Evolutionary conservation across 2,888 invertebrate species (phyloP), one percentile per base, ranked within the genome.

Genomic region (Phragmatobia fuliginosa): DNA sequence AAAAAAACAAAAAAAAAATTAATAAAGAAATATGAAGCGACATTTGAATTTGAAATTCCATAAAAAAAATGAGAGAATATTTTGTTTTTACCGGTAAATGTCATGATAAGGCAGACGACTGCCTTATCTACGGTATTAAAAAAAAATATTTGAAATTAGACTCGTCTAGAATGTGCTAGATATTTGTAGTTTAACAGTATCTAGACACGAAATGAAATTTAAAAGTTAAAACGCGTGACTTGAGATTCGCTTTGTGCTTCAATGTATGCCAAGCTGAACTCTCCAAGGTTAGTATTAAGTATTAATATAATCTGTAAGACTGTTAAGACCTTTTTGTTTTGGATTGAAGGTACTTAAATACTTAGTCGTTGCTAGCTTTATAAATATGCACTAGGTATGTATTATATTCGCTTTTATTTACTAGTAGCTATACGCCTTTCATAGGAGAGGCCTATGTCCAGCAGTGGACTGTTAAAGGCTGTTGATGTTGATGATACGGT

Each of bases 141-240:
- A 52, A 52, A 11, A n/a, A n/a, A n/a, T n/a, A 4, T 8, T 25
- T 14, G 52, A 52, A 52, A 52, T 25, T 52, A 52, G 52, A 14
- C 52, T 52, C 52, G 52, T 52, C 25, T 25, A 52, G 25, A 25
- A 52, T 52, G 52, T 52, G 14, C 52, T 52, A 52, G 25, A 52
- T 14, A 52, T 52, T 11, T 25, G n/a, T n/a, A 25, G n/a, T 6
- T 14, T 52, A 52, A 52, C 52, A 52, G 52, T 4, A 25, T 52
- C 52, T 52, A 52, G 25, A 52, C 52, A 52, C 52, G 52, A 25
- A 52, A 52, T 52, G 11, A 52, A 52, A 25, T 52, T 25, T 52
- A 25, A 52, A 52, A 52, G 52, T 52, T 52, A 5, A 52, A 52
- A 52, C 25, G 52, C 52, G 52, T 52, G 52, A 52, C 52, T 52